phyloP scores from a whole-genome alignment of 2,797 vertebrate genomes.

The Xenops minutus region DNA sequence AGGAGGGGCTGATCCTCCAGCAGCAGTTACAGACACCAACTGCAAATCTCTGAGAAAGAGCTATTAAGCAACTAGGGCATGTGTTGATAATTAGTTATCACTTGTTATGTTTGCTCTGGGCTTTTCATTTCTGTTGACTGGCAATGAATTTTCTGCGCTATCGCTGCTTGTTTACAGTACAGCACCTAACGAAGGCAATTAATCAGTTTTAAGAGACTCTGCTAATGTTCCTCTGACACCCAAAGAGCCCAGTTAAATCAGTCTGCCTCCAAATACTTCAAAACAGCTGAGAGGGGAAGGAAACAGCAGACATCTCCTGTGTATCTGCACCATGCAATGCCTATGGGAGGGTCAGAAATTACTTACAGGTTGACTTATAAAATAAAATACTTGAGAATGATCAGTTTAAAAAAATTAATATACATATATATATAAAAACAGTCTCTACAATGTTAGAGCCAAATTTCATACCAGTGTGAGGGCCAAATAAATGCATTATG shows the following conservation, averaged over 20 bases:
- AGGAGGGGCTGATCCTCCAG: neutral
- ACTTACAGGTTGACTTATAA: neutral
- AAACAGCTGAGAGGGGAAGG: neutral
- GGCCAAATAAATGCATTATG: neutral
- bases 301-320: neutral
- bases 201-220: slow-evolving; percentile 30
- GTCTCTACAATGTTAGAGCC: neutral
- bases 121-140: slow-evolving; percentile 33
- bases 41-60: neutral
- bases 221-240: neutral
- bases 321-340: neutral
- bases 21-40: neutral
- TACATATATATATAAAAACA: neutral
- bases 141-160: slow-evolving; percentile 13
- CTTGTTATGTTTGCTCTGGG: slow-evolving; percentile 34
- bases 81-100: slow-evolving; percentile 24
- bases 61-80: neutral
- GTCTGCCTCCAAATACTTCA: neutral
- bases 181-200: slow-evolving; percentile 1
- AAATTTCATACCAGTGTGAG: neutral
- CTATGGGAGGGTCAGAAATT: neutral
- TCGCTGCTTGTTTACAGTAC: slow-evolving; percentile 33
- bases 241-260: neutral
- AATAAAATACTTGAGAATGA: neutral
- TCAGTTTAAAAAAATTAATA: neutral